Evolutionary conservation across 1,140 invertebrate species (phyloP).

Genomic region (Ridgeia piscesae): DNA sequence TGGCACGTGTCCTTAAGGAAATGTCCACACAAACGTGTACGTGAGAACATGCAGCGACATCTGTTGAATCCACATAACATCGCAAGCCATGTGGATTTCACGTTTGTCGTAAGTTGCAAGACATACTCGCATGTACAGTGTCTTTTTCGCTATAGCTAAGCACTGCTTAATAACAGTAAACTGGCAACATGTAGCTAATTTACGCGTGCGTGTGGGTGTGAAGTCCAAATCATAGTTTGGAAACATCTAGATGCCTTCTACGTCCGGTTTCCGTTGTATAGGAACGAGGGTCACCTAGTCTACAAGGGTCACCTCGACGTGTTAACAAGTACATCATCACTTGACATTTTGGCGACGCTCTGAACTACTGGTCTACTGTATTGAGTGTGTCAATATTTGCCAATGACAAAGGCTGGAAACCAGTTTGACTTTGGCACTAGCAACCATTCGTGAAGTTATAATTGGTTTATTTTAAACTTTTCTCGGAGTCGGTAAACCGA

Average conservation of each 20-base stretch:
- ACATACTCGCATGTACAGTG: too few species aligned
- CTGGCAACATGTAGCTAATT: not conserved
- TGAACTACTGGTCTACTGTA: not conserved
- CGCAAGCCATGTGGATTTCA: too few species aligned
- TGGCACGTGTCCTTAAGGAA: too few species aligned
- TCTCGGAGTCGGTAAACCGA: too few species aligned
- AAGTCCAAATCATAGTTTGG: not conserved
- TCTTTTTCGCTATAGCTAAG: too few species aligned
- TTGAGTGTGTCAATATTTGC: not conserved
- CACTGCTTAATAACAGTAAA: too few species aligned
- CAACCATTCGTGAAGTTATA: not conserved
- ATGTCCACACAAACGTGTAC: too few species aligned
- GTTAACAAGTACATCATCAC: not conserved
- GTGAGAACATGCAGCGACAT: too few species aligned
- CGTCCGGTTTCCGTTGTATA: not conserved
- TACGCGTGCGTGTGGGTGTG: not conserved
- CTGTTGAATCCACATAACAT: too few species aligned
- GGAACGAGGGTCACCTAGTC: too few species aligned
- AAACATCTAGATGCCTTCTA: not conserved
- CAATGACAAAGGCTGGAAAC: not conserved
- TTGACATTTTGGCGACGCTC: not conserved
- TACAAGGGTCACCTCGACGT: not conserved
- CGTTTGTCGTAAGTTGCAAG: too few species aligned
- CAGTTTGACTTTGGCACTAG: not conserved
- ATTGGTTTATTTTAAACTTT: not conserved